Evolutionary conservation across 2,113 vertebrate genomes (phyloP).

Genomic region (Psettodes erumei): DNA sequence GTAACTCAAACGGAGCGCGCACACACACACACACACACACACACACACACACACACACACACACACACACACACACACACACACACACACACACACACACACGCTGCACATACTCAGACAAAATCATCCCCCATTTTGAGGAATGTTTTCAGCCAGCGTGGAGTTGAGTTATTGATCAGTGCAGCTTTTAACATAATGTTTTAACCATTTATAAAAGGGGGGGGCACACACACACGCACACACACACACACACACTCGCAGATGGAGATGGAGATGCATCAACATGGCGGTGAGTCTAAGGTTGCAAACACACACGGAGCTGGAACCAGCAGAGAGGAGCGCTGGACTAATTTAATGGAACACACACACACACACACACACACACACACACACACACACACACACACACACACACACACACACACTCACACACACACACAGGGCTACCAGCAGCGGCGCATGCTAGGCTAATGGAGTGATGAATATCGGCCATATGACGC

Average conservation of each 20-base stretch:
- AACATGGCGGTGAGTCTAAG: constrained; percentile 5
- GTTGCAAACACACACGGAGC: constrained; percentile 6
- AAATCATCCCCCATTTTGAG: constrained; percentile 43
- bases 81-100: constrained; percentile 20
- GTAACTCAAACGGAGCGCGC: constrained; percentile 45
- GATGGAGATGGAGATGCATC: background rate
- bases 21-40: constrained; percentile 12
- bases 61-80: constrained; percentile 12
- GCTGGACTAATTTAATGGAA: constrained; percentile 48
- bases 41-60: constrained; percentile 8
- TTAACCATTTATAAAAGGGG: constrained; percentile 48
- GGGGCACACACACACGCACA: constrained; percentile 4
- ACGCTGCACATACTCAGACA: constrained; percentile 41
- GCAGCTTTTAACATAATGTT: constrained; percentile 75
- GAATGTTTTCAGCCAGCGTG: constrained; percentile 50
- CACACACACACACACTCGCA: constrained; percentile 11
- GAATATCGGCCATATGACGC: constrained; percentile 49
- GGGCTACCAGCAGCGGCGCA: constrained; percentile 33
- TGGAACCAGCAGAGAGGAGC: constrained; percentile 20
- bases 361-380: constrained; percentile 19
- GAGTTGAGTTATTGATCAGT: constrained; percentile 62
- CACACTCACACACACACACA: constrained; percentile 30
- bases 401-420: constrained; percentile 15
- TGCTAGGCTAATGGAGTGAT: constrained; percentile 65
- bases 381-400: constrained; percentile 14